These are phyloP conservation scores for Etia nguti DNA, from an alignment of 2,113 vertebrate species.

Conservation along the genomic window DNA sequence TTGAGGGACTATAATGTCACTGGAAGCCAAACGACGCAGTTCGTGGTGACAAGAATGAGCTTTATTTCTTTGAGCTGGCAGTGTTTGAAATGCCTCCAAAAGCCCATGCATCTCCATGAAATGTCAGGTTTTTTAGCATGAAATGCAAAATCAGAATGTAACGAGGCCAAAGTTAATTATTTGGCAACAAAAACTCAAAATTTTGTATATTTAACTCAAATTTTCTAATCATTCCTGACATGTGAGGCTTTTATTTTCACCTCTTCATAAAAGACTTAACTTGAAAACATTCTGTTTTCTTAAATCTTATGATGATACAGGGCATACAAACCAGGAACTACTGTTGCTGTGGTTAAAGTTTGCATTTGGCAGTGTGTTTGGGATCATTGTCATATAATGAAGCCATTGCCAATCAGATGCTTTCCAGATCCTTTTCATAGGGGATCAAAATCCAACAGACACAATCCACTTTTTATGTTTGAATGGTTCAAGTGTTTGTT, in stretches of 20 bases:
- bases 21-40: not conserved
- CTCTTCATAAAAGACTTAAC: not conserved
- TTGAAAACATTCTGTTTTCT: not conserved
- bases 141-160: not conserved
- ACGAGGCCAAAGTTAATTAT: not conserved
- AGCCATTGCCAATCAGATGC: not conserved
- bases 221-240: not conserved
- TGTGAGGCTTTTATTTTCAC: not conserved
- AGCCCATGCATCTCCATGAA: not conserved
- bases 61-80: not conserved
- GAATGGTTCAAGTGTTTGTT: not conserved
- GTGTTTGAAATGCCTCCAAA: not conserved
- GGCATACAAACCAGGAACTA: no score
- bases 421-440: not conserved
- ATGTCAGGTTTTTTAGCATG: not conserved
- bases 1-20: not conserved
- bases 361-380: not conserved
- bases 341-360: no score
- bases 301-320: not conserved
- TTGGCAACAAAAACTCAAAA: not conserved
- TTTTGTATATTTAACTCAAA: not conserved
- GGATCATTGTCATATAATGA: not conserved
- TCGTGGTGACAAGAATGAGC: not conserved
- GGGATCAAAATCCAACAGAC: not conserved
- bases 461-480: not conserved